Conservation (phyloP, 2,113 vertebrate species). For the Peromyscus leucopus region DNA sequence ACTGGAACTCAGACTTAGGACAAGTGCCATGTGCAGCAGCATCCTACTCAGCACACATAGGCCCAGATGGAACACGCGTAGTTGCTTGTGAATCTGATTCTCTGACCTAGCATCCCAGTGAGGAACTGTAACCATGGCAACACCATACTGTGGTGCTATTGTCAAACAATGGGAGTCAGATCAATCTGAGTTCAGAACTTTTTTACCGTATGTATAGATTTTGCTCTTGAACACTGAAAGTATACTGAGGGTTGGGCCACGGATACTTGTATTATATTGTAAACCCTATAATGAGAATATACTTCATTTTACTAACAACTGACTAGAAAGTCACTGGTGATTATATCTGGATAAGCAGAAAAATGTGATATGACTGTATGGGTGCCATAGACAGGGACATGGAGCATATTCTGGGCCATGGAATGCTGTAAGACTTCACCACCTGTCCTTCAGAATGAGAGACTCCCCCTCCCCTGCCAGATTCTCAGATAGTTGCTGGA, state of each 20-base stretch:
- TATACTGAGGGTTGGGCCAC: neutral
- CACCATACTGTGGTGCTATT: neutral
- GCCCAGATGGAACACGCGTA: neutral
- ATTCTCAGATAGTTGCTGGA: neutral
- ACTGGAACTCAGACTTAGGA: neutral
- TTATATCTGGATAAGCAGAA: neutral
- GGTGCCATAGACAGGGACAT: accelerated
- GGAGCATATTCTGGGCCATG: no score
- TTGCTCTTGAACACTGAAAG: neutral
- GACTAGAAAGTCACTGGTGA: neutral
- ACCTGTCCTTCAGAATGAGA: neutral
- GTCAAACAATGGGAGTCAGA: neutral
- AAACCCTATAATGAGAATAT: neutral
- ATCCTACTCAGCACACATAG: neutral
- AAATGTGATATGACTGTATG: neutral
- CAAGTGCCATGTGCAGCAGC: neutral
- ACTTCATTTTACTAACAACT: neutral
- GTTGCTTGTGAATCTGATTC: neutral
- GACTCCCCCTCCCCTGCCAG: neutral
- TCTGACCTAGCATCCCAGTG: neutral
- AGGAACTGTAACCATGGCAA: neutral
- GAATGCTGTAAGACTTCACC: neutral
- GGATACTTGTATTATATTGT: neutral
- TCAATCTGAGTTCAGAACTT: neutral
- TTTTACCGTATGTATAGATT: neutral